These are phyloP conservation scores for Centruroides sculpturatus DNA, from an alignment of 1,140 invertebrate genomes.

Conservation along the genomic window DNA sequence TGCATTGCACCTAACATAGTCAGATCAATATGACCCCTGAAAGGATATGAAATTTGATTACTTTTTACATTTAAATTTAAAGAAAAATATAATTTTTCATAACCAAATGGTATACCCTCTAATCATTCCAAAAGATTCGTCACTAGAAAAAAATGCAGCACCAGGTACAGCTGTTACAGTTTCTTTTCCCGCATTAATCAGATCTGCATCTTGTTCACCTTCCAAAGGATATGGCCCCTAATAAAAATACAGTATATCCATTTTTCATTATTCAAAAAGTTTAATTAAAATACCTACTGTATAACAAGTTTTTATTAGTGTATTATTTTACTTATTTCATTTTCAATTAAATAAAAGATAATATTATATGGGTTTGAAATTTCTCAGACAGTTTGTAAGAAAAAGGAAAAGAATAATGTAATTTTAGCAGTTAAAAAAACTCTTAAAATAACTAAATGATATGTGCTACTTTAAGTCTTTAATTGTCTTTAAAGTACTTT, in stretches of 20 bases:
- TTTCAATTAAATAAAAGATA: too few relatives aligned
- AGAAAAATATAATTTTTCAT: too few relatives aligned
- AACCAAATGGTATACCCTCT: constrained; percentile 47
- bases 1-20: constrained; percentile 97
- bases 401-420: too few relatives aligned
- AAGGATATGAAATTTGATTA: background rate
- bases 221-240: constrained; percentile 68
- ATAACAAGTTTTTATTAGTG: too few relatives aligned
- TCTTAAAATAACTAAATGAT: too few relatives aligned
- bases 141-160: constrained; percentile 83
- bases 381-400: too few relatives aligned
- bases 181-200: constrained; percentile 99
- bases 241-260: background rate
- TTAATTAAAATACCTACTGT: too few relatives aligned
- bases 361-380: too few relatives aligned
- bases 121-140: constrained; percentile 99
- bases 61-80: background rate
- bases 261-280: background rate
- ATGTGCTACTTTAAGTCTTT: too few relatives aligned
- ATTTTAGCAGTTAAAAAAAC: too few relatives aligned
- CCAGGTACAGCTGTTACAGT: constrained; percentile 84
- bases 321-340: too few relatives aligned
- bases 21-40: constrained; percentile 81
- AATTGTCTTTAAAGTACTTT: too few relatives aligned
- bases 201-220: constrained; percentile 66